phyloP scores from a whole-genome alignment of 2,888 invertebrate species.

The Dasysyrphus tricinctus region DNA sequence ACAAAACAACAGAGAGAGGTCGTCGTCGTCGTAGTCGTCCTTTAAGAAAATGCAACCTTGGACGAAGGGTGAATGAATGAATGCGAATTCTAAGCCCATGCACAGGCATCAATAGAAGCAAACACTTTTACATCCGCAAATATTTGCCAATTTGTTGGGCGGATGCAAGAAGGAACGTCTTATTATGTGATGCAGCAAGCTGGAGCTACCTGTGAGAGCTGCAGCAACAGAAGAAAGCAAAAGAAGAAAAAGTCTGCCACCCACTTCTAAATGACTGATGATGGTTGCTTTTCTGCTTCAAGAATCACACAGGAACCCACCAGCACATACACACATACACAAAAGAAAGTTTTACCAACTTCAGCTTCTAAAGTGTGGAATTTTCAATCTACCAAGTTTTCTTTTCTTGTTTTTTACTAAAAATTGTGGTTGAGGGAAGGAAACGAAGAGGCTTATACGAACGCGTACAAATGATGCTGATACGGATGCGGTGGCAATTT shows the following conservation, averaged over 20 bases:
- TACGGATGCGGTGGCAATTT: constrained; percentile 55
- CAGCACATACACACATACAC: neutral
- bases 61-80: constrained; percentile 16
- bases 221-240: neutral
- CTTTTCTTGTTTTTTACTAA: neutral
- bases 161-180: constrained; percentile 58
- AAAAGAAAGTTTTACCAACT: constrained; percentile 30
- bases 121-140: constrained; percentile 70
- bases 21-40: constrained; percentile 34
- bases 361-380: constrained; percentile 37
- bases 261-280: constrained; percentile 63
- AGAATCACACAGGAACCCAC: constrained; percentile 31
- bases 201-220: constrained; percentile 43
- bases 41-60: constrained; percentile 63
- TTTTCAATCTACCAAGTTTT: constrained; percentile 52
- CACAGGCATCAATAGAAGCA: constrained; percentile 64
- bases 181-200: constrained; percentile 29
- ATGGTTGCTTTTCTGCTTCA: constrained; percentile 59
- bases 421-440: neutral
- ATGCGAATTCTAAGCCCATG: constrained; percentile 25
- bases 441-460: neutral
- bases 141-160: constrained; percentile 73
- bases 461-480: constrained; percentile 33
- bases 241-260: neutral
- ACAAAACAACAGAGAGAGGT: constrained; percentile 31